These are phyloP conservation scores for Cyprinodon tularosa DNA, from an alignment of 2,113 vertebrate genomes.

Conservation along the genomic window DNA sequence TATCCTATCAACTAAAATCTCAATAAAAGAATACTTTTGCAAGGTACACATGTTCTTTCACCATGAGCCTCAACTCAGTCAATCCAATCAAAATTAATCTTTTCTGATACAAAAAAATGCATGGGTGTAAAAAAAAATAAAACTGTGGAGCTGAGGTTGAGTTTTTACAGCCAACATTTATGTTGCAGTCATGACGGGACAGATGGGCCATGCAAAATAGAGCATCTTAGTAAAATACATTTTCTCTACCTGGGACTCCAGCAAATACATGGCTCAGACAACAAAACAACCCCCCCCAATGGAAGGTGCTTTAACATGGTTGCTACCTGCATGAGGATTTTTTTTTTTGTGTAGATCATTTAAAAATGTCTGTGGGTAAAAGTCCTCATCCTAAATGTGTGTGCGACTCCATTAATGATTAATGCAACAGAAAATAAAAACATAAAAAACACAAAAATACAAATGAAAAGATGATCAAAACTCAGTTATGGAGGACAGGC, in stretches of 20 bases:
- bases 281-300: conserved; percentile 38
- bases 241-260: conserved; percentile 62
- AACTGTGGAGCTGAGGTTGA: conserved; percentile 32
- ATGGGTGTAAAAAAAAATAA: neutral
- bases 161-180: conserved; percentile 50
- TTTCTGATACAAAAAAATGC: conserved; percentile 5
- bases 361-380: neutral
- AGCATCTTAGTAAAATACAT: conserved; percentile 77
- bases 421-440: conserved; percentile 38
- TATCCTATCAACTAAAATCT: neutral
- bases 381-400: conserved; percentile 14
- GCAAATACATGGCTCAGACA: conserved; percentile 69
- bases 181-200: conserved; percentile 38
- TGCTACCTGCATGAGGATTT: conserved; percentile 27
- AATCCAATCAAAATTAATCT: conserved; percentile 31
- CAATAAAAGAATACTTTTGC: neutral
- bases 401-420: conserved; percentile 28
- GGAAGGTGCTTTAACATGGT: conserved; percentile 37
- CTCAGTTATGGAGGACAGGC: conserved; percentile 83
- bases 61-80: conserved; percentile 34
- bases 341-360: conserved; percentile 13
- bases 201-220: conserved; percentile 74
- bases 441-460: conserved; percentile 32
- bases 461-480: conserved; percentile 82
- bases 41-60: conserved; percentile 16